A percentile compares a stretch with the other conserved stretches of the same genome.
These are phyloP conservation scores for Lethenteron camtschaticum DNA, from an alignment of 2,113 vertebrate genomes.

Conservation along the genomic window DNA sequence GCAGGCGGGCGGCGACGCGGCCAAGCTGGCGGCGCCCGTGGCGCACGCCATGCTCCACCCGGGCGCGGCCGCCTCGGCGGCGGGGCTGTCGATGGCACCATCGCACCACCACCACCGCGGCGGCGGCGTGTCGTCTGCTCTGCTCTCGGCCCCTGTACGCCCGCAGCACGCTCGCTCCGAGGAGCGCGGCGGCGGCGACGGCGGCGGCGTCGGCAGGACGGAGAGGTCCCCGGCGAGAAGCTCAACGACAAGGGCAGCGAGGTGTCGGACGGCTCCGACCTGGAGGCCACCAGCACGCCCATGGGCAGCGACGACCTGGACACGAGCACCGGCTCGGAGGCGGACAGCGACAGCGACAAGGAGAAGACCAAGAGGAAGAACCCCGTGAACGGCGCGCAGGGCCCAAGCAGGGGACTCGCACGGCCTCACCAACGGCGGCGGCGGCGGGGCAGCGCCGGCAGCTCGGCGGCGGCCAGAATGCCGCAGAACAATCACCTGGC, in stretches of 20 bases:
- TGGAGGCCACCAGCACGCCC: constrained; percentile 91
- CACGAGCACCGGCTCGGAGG: constrained; percentile 74
- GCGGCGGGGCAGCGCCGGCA: constrained; percentile 31
- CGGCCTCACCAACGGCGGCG: constrained; percentile 34
- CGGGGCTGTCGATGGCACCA: neutral
- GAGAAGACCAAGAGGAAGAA: constrained; percentile 80
- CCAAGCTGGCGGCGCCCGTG: neutral
- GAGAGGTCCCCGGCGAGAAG: constrained; percentile 41
- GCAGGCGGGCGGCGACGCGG: neutral
- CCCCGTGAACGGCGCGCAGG: constrained; percentile 24
- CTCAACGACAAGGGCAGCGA: constrained; percentile 59
- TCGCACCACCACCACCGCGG: neutral
- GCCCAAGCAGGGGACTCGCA: constrained; percentile 16
- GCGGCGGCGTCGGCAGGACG: constrained; percentile 16
- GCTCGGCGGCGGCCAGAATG: constrained; percentile 30
- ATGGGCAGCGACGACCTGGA: constrained; percentile 74
- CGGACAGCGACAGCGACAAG: constrained; percentile 68
- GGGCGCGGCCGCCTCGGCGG: neutral
- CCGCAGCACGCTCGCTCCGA: neutral
- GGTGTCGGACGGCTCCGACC: constrained; percentile 73
- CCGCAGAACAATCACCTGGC: constrained; percentile 34
- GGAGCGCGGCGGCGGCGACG: neutral
- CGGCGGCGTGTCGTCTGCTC: neutral
- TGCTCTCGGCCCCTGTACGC: no score
- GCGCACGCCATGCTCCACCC: constrained; percentile 3